Evolutionary conservation across 1,140 invertebrate species (phyloP).

Genomic region (Macrobrachium nipponense): DNA sequence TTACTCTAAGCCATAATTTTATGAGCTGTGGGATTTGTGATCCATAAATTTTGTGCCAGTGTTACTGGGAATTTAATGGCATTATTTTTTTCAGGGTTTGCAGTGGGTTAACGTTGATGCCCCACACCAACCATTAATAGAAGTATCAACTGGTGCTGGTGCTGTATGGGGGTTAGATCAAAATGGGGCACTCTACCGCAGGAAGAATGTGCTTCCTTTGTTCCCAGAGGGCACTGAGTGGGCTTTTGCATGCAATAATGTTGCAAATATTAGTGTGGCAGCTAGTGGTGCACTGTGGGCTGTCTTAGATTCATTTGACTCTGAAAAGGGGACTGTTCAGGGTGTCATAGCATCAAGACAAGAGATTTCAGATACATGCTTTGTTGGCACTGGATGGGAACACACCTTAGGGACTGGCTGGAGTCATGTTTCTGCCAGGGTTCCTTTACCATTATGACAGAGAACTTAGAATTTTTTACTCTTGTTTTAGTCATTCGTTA

Average conservation of each 20-base stretch:
- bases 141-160: slow-evolving; percentile 48
- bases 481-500: too few species aligned
- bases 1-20: too few species aligned
- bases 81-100: slow-evolving; percentile 40
- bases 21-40: too few species aligned
- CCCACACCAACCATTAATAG: slow-evolving; percentile 41
- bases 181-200: slow-evolving; percentile 40
- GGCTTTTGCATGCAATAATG: slow-evolving; percentile 66
- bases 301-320: slow-evolving; percentile 68
- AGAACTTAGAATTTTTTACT: neutral
- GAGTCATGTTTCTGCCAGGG: slow-evolving; percentile 50
- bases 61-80: neutral
- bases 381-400: slow-evolving; percentile 81
- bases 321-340: slow-evolving; percentile 72
- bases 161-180: slow-evolving; percentile 59
- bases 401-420: slow-evolving; percentile 76
- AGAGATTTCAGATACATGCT: slow-evolving; percentile 78
- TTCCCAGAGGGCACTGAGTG: slow-evolving; percentile 69
- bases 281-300: slow-evolving; percentile 78
- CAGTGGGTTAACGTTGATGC: slow-evolving; percentile 61
- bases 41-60: neutral
- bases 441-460: slow-evolving; percentile 32
- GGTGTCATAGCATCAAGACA: slow-evolving; percentile 77
- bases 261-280: slow-evolving; percentile 74
- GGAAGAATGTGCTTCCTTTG: slow-evolving; percentile 67